Conservation (phyloP, 1,140 invertebrate genomes). For the Phymorhynchus buccinoides region DNA sequence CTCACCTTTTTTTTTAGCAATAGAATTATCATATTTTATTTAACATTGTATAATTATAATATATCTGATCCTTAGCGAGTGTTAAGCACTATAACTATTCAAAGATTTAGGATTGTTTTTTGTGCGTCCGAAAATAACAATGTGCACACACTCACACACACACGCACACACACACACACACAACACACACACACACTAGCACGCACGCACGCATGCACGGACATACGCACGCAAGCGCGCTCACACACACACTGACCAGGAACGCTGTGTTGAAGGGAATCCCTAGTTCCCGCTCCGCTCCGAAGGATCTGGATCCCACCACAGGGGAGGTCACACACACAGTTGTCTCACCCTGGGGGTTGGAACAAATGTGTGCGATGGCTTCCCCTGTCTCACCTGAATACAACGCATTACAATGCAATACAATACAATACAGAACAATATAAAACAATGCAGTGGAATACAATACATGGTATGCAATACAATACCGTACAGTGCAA, state of each 20-base stretch:
- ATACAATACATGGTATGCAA: too few species aligned
- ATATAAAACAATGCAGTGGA: too few species aligned
- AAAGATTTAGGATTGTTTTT: too few species aligned
- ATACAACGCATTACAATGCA: too few species aligned
- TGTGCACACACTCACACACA: neutral
- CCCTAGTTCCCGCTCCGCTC: neutral
- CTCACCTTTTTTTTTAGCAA: too few species aligned
- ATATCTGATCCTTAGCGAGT: too few species aligned
- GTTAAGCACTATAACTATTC: too few species aligned
- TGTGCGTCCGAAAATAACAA: neutral
- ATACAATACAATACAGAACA: too few species aligned
- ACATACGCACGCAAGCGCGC: constrained; percentile 10
- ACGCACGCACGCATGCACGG: neutral
- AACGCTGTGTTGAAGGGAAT: neutral
- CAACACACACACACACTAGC: neutral
- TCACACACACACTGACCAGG: neutral
- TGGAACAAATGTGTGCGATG: neutral
- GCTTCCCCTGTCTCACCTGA: neutral
- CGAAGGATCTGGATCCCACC: neutral
- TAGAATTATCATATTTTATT: too few species aligned
- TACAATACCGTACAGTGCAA: too few species aligned
- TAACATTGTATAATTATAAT: too few species aligned
- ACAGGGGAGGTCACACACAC: neutral
- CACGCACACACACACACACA: neutral
- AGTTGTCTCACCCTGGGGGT: neutral